phyloP scores from a whole-genome alignment of 2,113 vertebrate species.

The Gambusia affinis region DNA sequence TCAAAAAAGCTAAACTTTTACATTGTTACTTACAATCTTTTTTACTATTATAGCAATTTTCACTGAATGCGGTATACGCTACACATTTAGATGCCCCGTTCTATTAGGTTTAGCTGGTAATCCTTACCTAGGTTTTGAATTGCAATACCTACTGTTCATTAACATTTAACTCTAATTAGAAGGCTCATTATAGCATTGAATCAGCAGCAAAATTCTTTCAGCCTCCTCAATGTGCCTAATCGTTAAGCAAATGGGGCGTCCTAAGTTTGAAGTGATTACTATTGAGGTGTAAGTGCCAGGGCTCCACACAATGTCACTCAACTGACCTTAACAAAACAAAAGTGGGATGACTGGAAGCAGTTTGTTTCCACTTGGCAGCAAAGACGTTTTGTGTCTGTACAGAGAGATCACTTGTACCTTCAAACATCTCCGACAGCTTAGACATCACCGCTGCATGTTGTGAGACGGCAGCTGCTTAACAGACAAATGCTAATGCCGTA shows the following conservation, averaged over 20 bases:
- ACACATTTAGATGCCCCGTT: conserved; percentile 11
- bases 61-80: background rate
- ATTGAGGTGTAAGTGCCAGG: conserved; percentile 68
- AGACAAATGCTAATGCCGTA: background rate
- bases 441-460: conserved; percentile 32
- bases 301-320: conserved; percentile 69
- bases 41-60: background rate
- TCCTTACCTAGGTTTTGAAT: conserved; percentile 40
- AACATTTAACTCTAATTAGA: conserved; percentile 80
- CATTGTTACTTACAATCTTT: background rate
- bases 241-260: conserved; percentile 77
- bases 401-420: conserved; percentile 37
- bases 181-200: conserved; percentile 78
- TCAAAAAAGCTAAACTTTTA: background rate
- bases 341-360: conserved; percentile 34
- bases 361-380: conserved; percentile 59
- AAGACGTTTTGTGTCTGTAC: conserved; percentile 42
- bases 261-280: conserved; percentile 75
- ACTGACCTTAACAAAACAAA: conserved; percentile 40
- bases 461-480: background rate
- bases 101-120: conserved; percentile 36
- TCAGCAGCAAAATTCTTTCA: conserved; percentile 71
- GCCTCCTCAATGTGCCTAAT: conserved; percentile 71
- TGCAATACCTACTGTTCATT: conserved; percentile 70
- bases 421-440: conserved; percentile 42